Evolutionary conservation across 2,113 vertebrate species (phyloP), one percentile per base, ranked within the genome.

Genomic region (Sceloporus tristichus): DNA sequence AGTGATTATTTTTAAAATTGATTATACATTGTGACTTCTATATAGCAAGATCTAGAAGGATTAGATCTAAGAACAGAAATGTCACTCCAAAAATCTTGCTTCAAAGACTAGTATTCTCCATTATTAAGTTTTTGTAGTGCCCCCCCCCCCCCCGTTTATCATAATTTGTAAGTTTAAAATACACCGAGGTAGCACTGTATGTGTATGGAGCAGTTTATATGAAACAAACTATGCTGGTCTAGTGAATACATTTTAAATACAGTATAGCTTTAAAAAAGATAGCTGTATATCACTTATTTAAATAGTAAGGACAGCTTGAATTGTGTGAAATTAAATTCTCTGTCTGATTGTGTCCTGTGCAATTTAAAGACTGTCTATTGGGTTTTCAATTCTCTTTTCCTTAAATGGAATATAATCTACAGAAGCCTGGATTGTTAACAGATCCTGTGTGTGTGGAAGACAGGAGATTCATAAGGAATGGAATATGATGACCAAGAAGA

Each of bases 21-120:
- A 3, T 27, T 85, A 59, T 40, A 19, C 16, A 25, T 76, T 87
- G 84, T 9, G 56, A 65, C 23, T 86, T 80, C 79, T 89, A 78
- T 87, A 76, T 75, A 68, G 62, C 82, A 93, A 88, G 84, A 84
- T 27, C 29, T 65, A 4, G 78, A 85, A 40, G 65, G 53, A 18
- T 65, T 91, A 80, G 89, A 78, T 21, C 9, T 89, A 54, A 81
- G 80, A 42, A 42, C 27, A 48, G 1, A 70, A 86, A 82, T 68
- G 8, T 38, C 11, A 73, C 34, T 91, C 85, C 92, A 89, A 87
- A 85, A 88, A 92, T 62, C 93, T 84, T 91, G 91, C 88, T 87
- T 84, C 84, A 91, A 27, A 75, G 71, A 93, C 87, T 93, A n/a
- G 75, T 77, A n/a, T 88, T 87, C 42, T 62, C 8, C 21, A 85